Evolutionary conservation across 2,113 vertebrate species (phyloP), one percentile per base, ranked within the genome.

Genomic region (Eleginops maclovinus): DNA sequence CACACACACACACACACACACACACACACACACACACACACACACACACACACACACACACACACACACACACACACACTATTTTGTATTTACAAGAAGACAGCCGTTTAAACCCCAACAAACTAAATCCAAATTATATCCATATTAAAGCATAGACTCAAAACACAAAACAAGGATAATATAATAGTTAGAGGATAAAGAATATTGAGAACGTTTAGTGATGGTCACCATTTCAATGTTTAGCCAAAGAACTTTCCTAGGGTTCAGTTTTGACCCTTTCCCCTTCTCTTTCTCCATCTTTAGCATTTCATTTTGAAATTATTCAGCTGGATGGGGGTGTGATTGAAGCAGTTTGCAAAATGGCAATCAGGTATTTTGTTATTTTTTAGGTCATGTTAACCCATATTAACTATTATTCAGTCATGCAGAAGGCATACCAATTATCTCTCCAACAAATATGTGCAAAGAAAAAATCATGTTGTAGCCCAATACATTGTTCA

Each of bases 1-100:
- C 54, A 72, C 67, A 50, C 63, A 54, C 4, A 58, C 44, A 28
- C 43, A 56, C 55, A 56, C 16, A 36, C 54, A 72, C 67, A 50
- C 63, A 54, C 4, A 58, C 44, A 28, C 43, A 56, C 55, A 56
- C 16, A n/a, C 31, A n/a, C 17, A 60, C 14, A 60, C 28, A 28
- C 51, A 64, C 31, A n/a, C 17, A 60, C 14, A 60, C 28, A 28
- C 51, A 64, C 31, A n/a, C 17, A 60, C 14, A 60, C 28, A 28
- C 51, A 64, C 17, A 36, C 54, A 72, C 67, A 50, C 63, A 54
- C 4, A 58, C 44, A 28, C 43, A 56, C 55, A 56, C 16, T 19
- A 62, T 67, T 54, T 44, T 13, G 10, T 36, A 36, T 56, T 71
- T 15, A 22, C 10, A 41, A 68, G 31, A 13, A 43, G 28, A 21